Conservation (phyloP, 2,797 vertebrate genomes). For the Poliocrania exsul region DNA sequence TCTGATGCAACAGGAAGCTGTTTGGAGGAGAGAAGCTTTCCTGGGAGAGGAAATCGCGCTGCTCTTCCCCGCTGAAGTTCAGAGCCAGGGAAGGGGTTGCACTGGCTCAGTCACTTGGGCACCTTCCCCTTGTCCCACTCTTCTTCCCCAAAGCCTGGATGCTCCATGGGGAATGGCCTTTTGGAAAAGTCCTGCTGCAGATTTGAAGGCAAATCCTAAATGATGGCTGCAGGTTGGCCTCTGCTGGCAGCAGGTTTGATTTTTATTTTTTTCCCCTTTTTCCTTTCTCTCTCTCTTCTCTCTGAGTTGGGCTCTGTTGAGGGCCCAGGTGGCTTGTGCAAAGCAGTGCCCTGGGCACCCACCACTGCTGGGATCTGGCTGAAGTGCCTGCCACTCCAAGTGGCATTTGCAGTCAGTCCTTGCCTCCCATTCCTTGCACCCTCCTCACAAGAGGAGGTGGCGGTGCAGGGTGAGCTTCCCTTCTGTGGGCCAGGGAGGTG, state of each 20-base stretch:
- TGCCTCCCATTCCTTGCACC: background rate
- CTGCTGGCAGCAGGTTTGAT: background rate
- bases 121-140: background rate
- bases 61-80: background rate
- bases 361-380: background rate
- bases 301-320: background rate
- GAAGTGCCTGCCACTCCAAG: conserved; percentile 35
- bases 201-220: background rate
- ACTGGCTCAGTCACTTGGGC: background rate
- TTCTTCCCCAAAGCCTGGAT: background rate
- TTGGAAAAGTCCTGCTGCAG: background rate
- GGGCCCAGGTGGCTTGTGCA: background rate
- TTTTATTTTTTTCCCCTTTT: background rate
- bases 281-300: background rate
- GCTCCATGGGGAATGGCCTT: background rate
- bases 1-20: background rate
- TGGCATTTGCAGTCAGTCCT: background rate
- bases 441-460: fast-evolving
- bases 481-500: background rate
- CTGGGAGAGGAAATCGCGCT: background rate
- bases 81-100: background rate
- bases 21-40: background rate
- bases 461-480: background rate
- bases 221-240: background rate
- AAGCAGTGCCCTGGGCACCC: background rate